phyloP scores from a whole-genome alignment of 2,888 invertebrate species.

The Agrotis clavis region DNA sequence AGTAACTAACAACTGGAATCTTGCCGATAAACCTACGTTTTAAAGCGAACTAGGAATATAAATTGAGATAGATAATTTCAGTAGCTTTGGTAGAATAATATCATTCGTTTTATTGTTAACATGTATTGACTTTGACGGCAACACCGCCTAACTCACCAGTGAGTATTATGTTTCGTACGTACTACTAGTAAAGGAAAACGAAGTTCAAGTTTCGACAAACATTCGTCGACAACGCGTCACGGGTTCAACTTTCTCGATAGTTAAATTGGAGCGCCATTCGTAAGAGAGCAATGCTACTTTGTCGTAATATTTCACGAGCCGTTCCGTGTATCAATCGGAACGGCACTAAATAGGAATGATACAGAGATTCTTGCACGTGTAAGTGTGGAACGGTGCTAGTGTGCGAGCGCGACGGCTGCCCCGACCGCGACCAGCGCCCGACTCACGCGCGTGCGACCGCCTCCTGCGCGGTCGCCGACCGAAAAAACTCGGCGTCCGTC shows the following conservation, averaged over 20 bases:
- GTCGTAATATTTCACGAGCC: conserved; percentile 70
- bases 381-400: conserved; percentile 89
- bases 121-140: conserved; percentile 68
- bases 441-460: conserved; percentile 89
- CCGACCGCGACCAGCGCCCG: conserved; percentile 87
- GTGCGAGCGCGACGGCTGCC: conserved; percentile 89
- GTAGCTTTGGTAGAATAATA: conserved; percentile 90
- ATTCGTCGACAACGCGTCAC: conserved; percentile 66
- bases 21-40: conserved; percentile 89
- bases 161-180: conserved; percentile 80
- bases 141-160: conserved; percentile 70
- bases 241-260: conserved; percentile 64
- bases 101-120: conserved; percentile 79
- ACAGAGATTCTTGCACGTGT: conserved; percentile 84
- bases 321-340: conserved; percentile 65
- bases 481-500: conserved; percentile 91
- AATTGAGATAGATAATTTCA: conserved; percentile 90
- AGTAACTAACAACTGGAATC: conserved; percentile 89
- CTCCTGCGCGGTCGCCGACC: conserved; percentile 91
- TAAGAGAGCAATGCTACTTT: conserved; percentile 81
- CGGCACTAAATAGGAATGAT: conserved; percentile 78
- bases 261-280: conserved; percentile 71
- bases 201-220: conserved; percentile 65
- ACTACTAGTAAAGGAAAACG: conserved; percentile 73
- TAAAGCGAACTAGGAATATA: conserved; percentile 91